Evolutionary conservation across 2,888 invertebrate genomes (phyloP), one percentile per base, ranked within the genome.

Genomic region (Polyommatus icarus): DNA sequence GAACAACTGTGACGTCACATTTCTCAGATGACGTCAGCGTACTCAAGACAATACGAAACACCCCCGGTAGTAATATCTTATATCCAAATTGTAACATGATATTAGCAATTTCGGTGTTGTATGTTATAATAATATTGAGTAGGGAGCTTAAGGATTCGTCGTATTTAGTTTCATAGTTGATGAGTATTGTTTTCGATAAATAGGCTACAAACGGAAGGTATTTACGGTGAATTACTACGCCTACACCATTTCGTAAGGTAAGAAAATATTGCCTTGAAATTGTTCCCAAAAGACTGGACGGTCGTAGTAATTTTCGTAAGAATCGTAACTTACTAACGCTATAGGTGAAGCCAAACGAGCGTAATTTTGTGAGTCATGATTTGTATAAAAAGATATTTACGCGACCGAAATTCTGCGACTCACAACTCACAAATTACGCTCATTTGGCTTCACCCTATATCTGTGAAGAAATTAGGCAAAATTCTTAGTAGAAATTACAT

Each of bases 131-230:
- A 61, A 24, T 67, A 32, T 32, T 5, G 29, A 67, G 29, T 18
- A 15, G 6, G 29, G 12, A 32, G 67, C 29, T 67, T 32, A 15
- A 32, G 67, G 29, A 67, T 29, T 67, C 29, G 15, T 29, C 29
- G 29, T 67, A 67, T 67, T 67, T 67, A 67, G 67, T 67, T 67
- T 29, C 67, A 29, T 32, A 67, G 67, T 24, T 67, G 24, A 67
- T 24, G 10, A 15, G 29, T 67, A 32, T 67, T 29, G 29, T 67
- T 67, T 32, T 32, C 29, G 15, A 67, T 67, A 2, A 67, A 67
- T 67, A 67, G 29, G 67, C 20, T 20, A 59, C 59, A 29, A 4
- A 29, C 15, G 15, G 67, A 29, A 67, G 67, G 1, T 67, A 29
- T 29, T 67, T 29, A 20, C 8, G 57, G 18, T 20, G 1, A 7